Evolutionary conservation across 92 coral and sea anemone species (phyloP).

Genomic region (Heteractis magnifica): DNA sequence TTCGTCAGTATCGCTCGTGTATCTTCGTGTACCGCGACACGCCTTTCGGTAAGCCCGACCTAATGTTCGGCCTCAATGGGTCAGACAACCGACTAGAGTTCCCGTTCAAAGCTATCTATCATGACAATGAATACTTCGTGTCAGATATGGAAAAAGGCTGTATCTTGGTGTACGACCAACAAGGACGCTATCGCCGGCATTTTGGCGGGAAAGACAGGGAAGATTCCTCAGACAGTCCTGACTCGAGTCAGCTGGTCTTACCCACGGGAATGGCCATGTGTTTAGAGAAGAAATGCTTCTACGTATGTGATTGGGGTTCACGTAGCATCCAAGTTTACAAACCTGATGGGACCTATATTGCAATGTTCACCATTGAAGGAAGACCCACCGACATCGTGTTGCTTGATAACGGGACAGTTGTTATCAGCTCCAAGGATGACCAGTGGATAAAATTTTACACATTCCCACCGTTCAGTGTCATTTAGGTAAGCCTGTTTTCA

Average conservation of each 20-base stretch:
- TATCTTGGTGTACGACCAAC: conserved; percentile 64
- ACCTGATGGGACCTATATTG: conserved; percentile 60
- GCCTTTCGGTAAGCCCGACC: conserved; percentile 81
- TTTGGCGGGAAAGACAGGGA: conserved; percentile 66
- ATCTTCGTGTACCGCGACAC: conserved; percentile 74
- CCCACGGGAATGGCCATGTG: conserved; percentile 76
- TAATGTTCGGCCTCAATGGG: conserved; percentile 75
- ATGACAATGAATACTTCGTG: conserved; percentile 65
- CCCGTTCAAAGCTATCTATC: conserved; percentile 81
- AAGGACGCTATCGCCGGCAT: conserved; percentile 66
- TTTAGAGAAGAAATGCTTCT: conserved; percentile 39
- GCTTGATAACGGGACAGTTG: conserved; percentile 60
- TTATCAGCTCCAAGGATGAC: conserved; percentile 80
- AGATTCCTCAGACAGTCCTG: background rate
- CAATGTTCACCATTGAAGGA: conserved; percentile 69
- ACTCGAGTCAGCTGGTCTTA: conserved; percentile 59
- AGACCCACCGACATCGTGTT: conserved; percentile 83
- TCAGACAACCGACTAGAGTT: conserved; percentile 57
- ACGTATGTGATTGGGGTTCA: conserved; percentile 88
- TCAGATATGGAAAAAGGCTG: conserved; percentile 92
- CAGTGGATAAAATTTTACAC: conserved; percentile 77
- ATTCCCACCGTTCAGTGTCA: conserved; percentile 26
- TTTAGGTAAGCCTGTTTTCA: background rate
- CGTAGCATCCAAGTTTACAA: conserved; percentile 74
- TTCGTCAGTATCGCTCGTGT: conserved; percentile 69